Base-by-base conservation (phyloP, 2,888 invertebrate species). In the Catocala sponsa region DNA sequence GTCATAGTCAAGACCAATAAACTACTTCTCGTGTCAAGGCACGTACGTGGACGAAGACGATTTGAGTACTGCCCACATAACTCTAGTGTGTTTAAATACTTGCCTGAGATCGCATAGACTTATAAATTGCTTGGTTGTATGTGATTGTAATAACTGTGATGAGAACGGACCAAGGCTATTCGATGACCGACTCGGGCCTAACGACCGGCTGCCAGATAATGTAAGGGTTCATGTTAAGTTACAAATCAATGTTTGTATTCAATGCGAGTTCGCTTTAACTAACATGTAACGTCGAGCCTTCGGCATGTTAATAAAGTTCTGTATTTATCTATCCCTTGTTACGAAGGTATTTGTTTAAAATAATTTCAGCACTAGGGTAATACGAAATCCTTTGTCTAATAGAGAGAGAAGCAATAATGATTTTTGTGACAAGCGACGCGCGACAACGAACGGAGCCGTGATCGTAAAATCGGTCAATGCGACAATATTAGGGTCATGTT, bases 21-120 rank as follows among this genome's bases (percentile, higher is more conserved):
- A 89, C 87, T 89, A 86, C 85, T 91, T 91, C 86, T 85, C 70
- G 73, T 90, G 83, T 89, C 89, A 85, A 88, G 81, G 81, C 91
- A 92, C 92, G 90, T 91, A 89, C 84, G 61, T 60, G 76, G 74
- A 77, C 78, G 70, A 78, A 83, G 83, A 83, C 83, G 81, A 81
- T 80, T 81, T 75, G 79, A 81, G 80, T 82, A 75, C 86, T 83
- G 80, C 82, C 84, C 88, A 89, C 86, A 88, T 91, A 87, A 86
- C 88, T 82, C 80, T 82, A 87, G 77, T 78, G 83, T 85, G 82
- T 84, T 72, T 70, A 67, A 85, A 81, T 80, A 82, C 79, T 76
- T 76, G 70, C 67, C 1, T 66, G 71, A 79, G 78, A 77, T 75
- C 78, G 72, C 51, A 57, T 43, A 63, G 72, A 74, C 70, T 69